A percentile compares a stretch with the other conserved stretches of the same genome.
Conservation (phyloP, 2,797 vertebrate species). For the Alauda arvensis region DNA sequence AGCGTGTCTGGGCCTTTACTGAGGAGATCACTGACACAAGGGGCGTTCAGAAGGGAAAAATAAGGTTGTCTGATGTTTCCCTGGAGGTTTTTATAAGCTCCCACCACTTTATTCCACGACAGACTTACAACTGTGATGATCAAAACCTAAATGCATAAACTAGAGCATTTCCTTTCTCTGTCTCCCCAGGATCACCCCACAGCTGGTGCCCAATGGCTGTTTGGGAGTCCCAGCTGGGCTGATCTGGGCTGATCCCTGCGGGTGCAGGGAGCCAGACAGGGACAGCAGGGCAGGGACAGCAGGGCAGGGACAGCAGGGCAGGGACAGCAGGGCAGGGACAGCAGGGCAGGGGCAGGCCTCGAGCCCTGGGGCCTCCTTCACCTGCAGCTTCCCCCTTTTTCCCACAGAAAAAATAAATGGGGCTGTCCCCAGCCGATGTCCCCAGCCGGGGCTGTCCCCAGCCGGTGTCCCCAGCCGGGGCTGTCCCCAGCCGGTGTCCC, state of each 20-base stretch:
- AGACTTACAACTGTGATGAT: neutral
- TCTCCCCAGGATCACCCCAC: neutral
- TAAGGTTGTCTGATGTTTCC: neutral
- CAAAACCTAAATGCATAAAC: neutral
- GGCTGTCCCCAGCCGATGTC: neutral
- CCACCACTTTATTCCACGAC: neutral
- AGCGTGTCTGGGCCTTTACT: neutral
- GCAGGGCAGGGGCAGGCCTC: rapidly evolving
- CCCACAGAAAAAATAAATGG: neutral
- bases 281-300: no score
- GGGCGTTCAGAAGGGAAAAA: neutral
- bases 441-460: neutral
- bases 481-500: no score
- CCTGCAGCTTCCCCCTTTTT: neutral
- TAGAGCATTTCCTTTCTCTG: neutral
- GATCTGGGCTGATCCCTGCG: neutral
- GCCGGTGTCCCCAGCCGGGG: neutral
- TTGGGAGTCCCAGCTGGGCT: neutral
- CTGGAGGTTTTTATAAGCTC: neutral
- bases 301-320: rapidly evolving
- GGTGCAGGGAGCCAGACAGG: neutral
- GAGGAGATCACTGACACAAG: neutral
- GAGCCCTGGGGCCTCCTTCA: neutral
- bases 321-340: rapidly evolving
- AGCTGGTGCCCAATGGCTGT: neutral